Evolutionary conservation across 2,113 vertebrate genomes (phyloP).

Genomic region (Gasterosteus nipponicus): DNA sequence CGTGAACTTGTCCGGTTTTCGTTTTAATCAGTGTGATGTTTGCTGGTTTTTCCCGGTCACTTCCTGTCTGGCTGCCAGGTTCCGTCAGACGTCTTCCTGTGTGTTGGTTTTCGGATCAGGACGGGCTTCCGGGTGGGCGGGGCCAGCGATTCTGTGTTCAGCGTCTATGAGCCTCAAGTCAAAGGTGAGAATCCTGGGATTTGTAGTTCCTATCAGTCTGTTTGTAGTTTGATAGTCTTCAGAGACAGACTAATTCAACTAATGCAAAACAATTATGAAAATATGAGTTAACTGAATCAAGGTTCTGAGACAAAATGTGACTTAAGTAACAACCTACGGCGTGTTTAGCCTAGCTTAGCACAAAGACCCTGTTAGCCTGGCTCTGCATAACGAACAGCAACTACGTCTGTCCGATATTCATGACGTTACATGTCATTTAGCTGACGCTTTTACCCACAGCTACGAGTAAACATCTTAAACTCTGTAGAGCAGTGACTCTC

Average conservation of each 20-base stretch:
- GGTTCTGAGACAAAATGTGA: not conserved
- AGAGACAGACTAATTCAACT: not conserved
- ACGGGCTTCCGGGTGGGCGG: constrained; percentile 51
- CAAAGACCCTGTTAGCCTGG: not conserved
- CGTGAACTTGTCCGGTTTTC: not conserved
- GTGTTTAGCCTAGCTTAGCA: not conserved
- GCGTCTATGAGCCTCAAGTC: constrained; percentile 64
- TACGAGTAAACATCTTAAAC: not conserved
- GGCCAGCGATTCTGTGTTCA: constrained; percentile 42
- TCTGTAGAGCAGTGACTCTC: too few relatives aligned
- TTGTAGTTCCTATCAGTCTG: not conserved
- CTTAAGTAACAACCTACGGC: too few relatives aligned
- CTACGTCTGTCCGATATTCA: not conserved
- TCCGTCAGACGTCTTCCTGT: constrained; percentile 58
- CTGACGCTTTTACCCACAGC: too few relatives aligned
- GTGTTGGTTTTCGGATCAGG: constrained; percentile 63
- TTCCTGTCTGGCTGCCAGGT: constrained; percentile 45
- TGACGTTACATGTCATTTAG: too few relatives aligned
- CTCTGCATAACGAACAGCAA: not conserved
- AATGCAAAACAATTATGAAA: not conserved
- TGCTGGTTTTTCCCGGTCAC: not conserved
- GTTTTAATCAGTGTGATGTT: not conserved
- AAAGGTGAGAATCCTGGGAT: constrained; percentile 55
- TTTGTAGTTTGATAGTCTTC: not conserved
- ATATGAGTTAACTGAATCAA: not conserved